A percentile compares a stretch with the other conserved stretches of the same genome.
These are phyloP conservation scores for Karalla daura DNA, from an alignment of 2,797 vertebrate species.

Conservation along the genomic window DNA sequence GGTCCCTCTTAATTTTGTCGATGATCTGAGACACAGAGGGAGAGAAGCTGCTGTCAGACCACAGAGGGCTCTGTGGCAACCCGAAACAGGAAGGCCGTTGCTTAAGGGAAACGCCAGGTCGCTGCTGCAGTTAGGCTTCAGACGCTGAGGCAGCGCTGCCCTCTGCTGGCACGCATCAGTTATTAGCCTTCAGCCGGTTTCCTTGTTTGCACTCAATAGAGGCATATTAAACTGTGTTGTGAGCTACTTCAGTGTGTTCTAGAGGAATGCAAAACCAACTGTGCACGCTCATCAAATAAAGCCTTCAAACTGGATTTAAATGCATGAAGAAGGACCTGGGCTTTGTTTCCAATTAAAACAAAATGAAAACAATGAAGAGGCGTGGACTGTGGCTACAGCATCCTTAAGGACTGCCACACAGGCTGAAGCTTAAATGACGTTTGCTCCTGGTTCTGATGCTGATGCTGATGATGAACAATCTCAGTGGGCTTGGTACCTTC, in stretches of 20 bases:
- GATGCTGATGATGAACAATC: too few relatives aligned
- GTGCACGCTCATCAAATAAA: neutral
- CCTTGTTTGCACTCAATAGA: too few relatives aligned
- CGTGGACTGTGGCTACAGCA: too few relatives aligned
- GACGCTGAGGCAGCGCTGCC: slow-evolving; percentile 59
- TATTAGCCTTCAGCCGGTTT: too few relatives aligned
- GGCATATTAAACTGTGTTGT: neutral
- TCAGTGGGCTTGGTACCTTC: slow-evolving; percentile 91
- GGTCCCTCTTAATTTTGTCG: slow-evolving; percentile 97
- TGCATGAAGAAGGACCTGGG: neutral
- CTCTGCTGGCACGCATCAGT: too few relatives aligned
- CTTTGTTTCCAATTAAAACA: neutral
- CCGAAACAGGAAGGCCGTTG: too few relatives aligned
- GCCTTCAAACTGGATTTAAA: neutral
- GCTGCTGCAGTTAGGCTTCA: neutral
- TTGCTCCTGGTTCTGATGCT: too few relatives aligned
- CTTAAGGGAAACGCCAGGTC: neutral
- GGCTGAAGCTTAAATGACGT: too few relatives aligned
- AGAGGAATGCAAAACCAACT: neutral
- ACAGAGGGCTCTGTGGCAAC: too few relatives aligned
- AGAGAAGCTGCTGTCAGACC: neutral
- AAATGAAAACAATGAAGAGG: too few relatives aligned
- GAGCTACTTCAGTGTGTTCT: neutral
- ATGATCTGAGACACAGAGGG: slow-evolving; percentile 86
- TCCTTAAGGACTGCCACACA: too few relatives aligned